Evolutionary conservation across 2,888 invertebrate species (phyloP), one percentile per base, ranked within the genome.

Genomic region (Girardia tigrina): DNA sequence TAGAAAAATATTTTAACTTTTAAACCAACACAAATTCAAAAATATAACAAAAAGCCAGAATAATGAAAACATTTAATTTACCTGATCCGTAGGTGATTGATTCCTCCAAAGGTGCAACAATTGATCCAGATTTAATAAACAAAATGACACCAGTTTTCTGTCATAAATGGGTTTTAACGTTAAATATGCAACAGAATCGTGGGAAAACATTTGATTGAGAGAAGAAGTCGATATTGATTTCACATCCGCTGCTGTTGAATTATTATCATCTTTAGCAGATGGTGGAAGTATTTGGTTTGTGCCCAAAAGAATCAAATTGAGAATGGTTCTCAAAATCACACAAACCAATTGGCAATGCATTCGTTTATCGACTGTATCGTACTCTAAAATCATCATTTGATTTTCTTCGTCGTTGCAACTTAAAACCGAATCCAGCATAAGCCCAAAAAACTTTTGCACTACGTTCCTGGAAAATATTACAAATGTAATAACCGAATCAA

Each of bases 91-190:
- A n/a, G n/a, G 23, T 12, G 56, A 8, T 56, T 56, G 56, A 56
- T 4, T 56, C 23, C 56, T 4, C 56, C 56, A 56, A 20, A 56
- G 23, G 4, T 6, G n/a, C n/a, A 56, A 16, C 23, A 56, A 56
- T n/a, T 56, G 56, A n/a, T 56, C 56, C 6, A 56, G 56, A 56
- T 56, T 56, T 16, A 56, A 16, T n/a, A 56, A 56, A 16, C 56
- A 56, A n/a, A 56, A 56, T 2, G 4, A 16, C 4, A 56, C 23
- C n/a, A 56, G 23, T 56, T 56, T 56, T 16, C 56, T 56, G 6
- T 56, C 56, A 56, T 56, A 56, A 56, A 56, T n/a, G n/a, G 23
- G 56, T 16, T 56, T 56, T n/a, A 56, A 56, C n/a, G 56, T 56
- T 56, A 56, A 12, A 56, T 56, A 56, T 6, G 56, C 56, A 56